A percentile compares a stretch with the other conserved stretches of the same genome.
Conservation (phyloP, 2,888 invertebrate genomes). For the Patella caerulea region DNA sequence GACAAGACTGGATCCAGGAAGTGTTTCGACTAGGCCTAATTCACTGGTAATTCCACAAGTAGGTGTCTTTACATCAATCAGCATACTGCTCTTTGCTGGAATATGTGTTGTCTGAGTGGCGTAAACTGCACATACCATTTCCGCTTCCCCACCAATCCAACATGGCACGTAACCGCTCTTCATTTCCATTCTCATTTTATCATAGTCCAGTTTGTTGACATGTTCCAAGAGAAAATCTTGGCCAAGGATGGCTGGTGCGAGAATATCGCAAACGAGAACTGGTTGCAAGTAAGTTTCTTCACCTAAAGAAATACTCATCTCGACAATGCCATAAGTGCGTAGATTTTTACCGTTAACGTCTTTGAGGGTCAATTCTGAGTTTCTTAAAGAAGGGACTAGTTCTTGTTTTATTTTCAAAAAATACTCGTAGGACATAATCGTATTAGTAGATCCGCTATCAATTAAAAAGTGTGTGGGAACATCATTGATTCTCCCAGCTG, state of each 20-base stretch:
- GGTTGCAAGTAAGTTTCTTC: background rate
- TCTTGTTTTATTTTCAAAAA: background rate
- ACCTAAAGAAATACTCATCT: background rate
- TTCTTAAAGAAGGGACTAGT: background rate
- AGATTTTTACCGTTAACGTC: background rate
- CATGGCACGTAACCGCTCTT: too few species aligned
- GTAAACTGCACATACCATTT: too few species aligned
- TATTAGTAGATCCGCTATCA: constrained; percentile 13
- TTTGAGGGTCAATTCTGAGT: background rate
- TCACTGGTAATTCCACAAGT: too few species aligned
- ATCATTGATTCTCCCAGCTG: background rate
- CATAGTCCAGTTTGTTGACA: background rate
- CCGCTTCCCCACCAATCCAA: too few species aligned
- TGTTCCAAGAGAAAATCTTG: constrained; percentile 16
- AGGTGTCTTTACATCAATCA: too few species aligned
- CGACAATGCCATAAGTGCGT: background rate
- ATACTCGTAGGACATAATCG: background rate
- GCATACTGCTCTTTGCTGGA: too few species aligned
- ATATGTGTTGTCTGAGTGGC: too few species aligned
- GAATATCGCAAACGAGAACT: constrained; percentile 15
- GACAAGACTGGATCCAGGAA: too few species aligned
- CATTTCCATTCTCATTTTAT: too few species aligned
- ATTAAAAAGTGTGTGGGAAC: background rate
- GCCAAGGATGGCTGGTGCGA: background rate
- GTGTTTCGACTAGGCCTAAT: too few species aligned